These are phyloP conservation scores for Phorcus lineatus DNA, from an alignment of 2,888 invertebrate species.

Conservation along the genomic window DNA sequence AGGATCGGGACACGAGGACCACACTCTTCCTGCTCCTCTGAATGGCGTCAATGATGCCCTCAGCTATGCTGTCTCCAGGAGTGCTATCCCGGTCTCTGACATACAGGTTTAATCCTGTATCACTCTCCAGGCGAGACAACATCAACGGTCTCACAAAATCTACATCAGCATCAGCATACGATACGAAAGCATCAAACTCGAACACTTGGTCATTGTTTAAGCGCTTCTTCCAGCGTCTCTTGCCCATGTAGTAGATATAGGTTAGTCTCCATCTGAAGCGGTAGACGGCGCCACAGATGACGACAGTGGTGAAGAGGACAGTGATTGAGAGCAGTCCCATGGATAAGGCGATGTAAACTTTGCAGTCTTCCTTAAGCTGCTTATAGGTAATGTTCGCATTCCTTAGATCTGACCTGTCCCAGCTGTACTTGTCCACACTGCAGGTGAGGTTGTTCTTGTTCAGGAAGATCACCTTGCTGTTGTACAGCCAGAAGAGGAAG, in stretches of 20 bases:
- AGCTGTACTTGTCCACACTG: too few species aligned
- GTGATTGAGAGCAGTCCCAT: neutral
- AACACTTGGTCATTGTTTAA: too few species aligned
- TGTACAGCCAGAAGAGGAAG: conserved; percentile 38
- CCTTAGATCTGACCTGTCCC: neutral
- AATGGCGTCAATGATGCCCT: too few species aligned
- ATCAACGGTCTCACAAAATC: too few species aligned
- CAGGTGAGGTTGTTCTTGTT: neutral
- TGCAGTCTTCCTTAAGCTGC: neutral
- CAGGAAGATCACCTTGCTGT: neutral
- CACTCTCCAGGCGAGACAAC: too few species aligned
- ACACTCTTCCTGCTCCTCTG: conserved; percentile 41
- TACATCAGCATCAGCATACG: too few species aligned
- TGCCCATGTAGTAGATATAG: conserved; percentile 39
- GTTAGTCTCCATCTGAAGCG: conserved; percentile 40
- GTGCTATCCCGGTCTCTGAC: too few species aligned
- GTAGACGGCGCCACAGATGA: conserved; percentile 25
- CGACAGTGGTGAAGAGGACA: neutral
- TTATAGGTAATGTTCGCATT: neutral
- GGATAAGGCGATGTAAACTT: neutral
- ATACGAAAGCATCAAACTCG: too few species aligned
- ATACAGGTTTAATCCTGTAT: too few species aligned
- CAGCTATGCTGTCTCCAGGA: too few species aligned
- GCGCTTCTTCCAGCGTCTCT: conserved; percentile 32
- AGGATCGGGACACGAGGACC: conserved; percentile 38